These are phyloP conservation scores for Manis crassicaudata DNA, from an alignment of 2,797 vertebrate species.

Conservation along the genomic window DNA sequence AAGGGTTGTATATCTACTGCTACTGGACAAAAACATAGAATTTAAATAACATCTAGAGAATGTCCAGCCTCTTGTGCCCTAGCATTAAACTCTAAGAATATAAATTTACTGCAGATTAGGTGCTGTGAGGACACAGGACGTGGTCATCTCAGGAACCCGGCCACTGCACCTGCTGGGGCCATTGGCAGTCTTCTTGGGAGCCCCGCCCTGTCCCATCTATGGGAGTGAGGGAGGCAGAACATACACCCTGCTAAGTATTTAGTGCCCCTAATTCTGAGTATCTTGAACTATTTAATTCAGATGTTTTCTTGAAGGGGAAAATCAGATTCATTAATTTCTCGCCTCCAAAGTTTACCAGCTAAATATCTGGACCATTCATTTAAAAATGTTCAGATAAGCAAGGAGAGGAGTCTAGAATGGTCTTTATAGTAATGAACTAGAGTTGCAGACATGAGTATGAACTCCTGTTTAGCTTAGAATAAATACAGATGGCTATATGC, in stretches of 20 bases:
- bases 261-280: background rate
- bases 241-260: background rate
- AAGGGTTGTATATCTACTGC: background rate
- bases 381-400: background rate
- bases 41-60: background rate
- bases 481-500: background rate
- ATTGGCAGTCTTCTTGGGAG: background rate
- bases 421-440: too few species aligned
- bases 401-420: background rate
- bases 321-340: background rate
- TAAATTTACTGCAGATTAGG: background rate
- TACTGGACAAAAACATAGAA: background rate
- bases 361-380: background rate
- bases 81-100: background rate
- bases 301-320: background rate
- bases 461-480: background rate
- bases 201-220: background rate
- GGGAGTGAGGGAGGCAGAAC: background rate
- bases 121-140: background rate
- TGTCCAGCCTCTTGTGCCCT: background rate
- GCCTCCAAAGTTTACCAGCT: background rate
- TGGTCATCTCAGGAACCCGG: background rate
- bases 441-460: background rate
- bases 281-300: background rate
- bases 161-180: background rate